Conservation (phyloP, 2,113 vertebrate species). For the Sardina pilchardus region DNA sequence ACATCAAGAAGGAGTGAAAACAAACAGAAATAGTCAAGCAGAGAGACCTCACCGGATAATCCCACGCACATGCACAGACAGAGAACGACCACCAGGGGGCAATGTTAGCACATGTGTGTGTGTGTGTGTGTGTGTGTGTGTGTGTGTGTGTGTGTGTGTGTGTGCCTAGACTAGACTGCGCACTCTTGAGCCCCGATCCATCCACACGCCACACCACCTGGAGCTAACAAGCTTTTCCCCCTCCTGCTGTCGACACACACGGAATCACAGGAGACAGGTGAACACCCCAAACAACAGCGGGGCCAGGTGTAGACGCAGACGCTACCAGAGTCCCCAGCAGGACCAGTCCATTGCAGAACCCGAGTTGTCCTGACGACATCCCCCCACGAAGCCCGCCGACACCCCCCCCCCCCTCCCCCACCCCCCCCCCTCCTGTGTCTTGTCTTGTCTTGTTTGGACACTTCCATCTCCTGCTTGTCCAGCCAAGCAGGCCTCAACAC, state of each 20-base stretch:
- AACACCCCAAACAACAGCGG: neutral
- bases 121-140: neutral
- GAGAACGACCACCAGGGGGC: conserved; percentile 37
- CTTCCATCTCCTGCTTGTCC: neutral
- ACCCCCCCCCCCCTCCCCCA: neutral
- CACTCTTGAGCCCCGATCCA: neutral
- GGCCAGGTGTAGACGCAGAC: neutral
- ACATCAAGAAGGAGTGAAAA: neutral
- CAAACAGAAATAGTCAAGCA: neutral
- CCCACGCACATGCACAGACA: neutral
- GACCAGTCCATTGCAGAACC: neutral
- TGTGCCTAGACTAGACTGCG: neutral
- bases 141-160: no score
- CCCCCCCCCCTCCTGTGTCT: neutral
- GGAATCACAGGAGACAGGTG: conserved; percentile 10
- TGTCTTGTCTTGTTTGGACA: neutral
- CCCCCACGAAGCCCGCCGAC: neutral
- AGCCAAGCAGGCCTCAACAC: neutral
- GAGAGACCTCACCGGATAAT: neutral
- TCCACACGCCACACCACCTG: neutral
- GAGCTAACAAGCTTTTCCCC: neutral
- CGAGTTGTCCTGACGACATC: neutral
- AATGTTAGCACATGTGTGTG: conserved; percentile 32
- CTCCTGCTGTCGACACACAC: neutral
- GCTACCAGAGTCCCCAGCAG: no score